Evolutionary conservation across 2,113 vertebrate genomes (phyloP), one percentile per base, ranked within the genome.

Genomic region (Corvus hawaiiensis): DNA sequence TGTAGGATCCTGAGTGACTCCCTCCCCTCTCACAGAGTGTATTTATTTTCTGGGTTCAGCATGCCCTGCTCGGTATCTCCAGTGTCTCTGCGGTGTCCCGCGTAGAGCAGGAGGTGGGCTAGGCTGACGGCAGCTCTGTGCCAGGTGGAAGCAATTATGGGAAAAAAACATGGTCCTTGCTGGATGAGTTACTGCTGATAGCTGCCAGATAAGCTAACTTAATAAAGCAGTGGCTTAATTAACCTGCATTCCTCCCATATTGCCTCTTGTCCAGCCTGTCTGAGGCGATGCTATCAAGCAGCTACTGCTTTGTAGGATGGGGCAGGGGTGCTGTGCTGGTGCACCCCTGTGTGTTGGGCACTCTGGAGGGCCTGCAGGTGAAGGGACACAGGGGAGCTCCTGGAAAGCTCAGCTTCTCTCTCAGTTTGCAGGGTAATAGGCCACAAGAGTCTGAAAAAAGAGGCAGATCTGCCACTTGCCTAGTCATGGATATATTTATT

Each of bases 121-220:
- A 63, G 43, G 59, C 67, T 6, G 15, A 63, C 5, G 10, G 80
- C 76, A 90, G 73, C 73, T 59, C 68, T 87, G 76, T 7, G 0
- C 96, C 95, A 95, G 93, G 95, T 97, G 96, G 96, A 94, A 96
- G 79, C 95, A 96, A 97, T 97, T 97, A 96, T 8, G 22, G 73
- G 46, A 1, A 32, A 23, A 93, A 96, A 66, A n/a, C 7, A 1
- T 33, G 64, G 69, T 63, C 68, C 7, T 1, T 32, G 9, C 48
- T 86, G 88, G 75, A 86, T 94, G 92, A 95, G 75, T 95, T 94
- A 96, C 78, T 92, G 94, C 94, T 95, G 95, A 97, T 96, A 96
- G 91, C 86, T 92, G 73, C 93, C 94, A 94, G 96, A 97, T 97
- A 97, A 97, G 94, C 93, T 94, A 96, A 97, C 91, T 95, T 92